Evolutionary conservation across 2,888 invertebrate genomes (phyloP).

Genomic region (Clepsis dumicolana): DNA sequence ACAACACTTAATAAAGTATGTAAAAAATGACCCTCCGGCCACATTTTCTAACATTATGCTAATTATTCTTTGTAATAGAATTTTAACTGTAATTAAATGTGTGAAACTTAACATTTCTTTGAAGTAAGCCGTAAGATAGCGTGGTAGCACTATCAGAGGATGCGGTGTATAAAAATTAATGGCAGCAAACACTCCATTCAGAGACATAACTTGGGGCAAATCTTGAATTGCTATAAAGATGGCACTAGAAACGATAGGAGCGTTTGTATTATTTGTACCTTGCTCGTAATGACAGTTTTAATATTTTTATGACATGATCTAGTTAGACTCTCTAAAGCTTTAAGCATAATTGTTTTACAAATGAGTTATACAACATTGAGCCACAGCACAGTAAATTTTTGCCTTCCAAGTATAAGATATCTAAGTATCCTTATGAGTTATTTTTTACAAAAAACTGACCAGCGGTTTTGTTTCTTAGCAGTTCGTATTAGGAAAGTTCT

Average conservation of each 20-base stretch:
- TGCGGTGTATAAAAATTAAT: constrained; percentile 76
- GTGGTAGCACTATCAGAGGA: constrained; percentile 63
- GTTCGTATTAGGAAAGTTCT: too few species aligned
- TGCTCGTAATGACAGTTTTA: not conserved
- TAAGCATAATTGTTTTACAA: too few species aligned
- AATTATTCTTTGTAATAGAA: not conserved
- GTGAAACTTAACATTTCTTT: constrained; percentile 23
- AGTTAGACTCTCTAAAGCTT: not conserved
- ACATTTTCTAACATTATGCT: constrained; percentile 10
- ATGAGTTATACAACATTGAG: too few species aligned
- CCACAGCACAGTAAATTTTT: too few species aligned
- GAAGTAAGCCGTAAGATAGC: constrained; percentile 45
- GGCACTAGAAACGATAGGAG: constrained; percentile 41
- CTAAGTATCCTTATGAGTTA: too few species aligned
- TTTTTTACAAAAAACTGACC: too few species aligned
- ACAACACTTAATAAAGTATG: not conserved
- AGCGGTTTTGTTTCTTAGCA: too few species aligned
- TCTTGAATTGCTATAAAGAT: constrained; percentile 55
- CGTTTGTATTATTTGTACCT: not conserved
- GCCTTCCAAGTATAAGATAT: too few species aligned
- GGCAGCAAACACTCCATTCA: constrained; percentile 75
- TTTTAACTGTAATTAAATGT: constrained; percentile 25
- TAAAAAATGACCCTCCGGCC: not conserved
- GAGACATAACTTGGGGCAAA: constrained; percentile 67
- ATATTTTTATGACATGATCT: not conserved